Percentiles rank a stretch among this genome's conserved stretches.
Conservation (phyloP, 2,113 vertebrate genomes). For the Zosterops japonicus region DNA sequence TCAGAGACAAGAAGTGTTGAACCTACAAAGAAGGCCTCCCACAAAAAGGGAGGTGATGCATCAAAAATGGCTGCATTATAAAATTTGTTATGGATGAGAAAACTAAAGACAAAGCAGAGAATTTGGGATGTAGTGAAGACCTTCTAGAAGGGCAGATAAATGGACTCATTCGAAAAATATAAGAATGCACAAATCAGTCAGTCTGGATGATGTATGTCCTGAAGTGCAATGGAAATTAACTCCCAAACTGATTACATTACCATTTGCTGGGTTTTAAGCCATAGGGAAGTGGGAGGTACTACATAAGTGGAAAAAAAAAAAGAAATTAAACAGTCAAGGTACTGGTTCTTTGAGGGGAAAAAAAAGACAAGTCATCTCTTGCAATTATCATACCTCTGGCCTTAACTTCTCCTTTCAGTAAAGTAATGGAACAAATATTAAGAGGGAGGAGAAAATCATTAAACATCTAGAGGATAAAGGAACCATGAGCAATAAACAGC, state of each 20-base stretch:
- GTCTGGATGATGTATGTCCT: constrained; percentile 17
- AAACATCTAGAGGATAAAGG: constrained; percentile 62
- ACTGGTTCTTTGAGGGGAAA: not conserved
- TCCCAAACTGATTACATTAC: not conserved
- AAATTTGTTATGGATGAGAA: not conserved
- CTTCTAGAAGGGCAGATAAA: not conserved
- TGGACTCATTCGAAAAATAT: not conserved
- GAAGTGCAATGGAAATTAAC: constrained; percentile 39
- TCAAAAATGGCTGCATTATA: not conserved
- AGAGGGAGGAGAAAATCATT: constrained; percentile 67
- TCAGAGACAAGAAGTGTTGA: not conserved
- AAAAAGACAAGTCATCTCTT: constrained; percentile 18
- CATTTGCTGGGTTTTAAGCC: constrained; percentile 9
- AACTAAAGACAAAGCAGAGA: not conserved
- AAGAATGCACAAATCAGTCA: constrained; percentile 20
- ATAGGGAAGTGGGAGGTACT: not conserved
- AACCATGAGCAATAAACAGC: constrained; percentile 60
- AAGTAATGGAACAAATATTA: constrained; percentile 68
- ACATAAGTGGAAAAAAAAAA: not conserved
- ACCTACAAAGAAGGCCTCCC: not conserved
- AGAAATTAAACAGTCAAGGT: not conserved
- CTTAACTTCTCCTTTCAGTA: constrained; percentile 58
- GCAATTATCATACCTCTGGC: constrained; percentile 44
- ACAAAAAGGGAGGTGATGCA: not conserved
- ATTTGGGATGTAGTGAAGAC: not conserved